Percentiles rank a stretch among this genome's conserved stretches.
These are phyloP conservation scores for Crambe crambe DNA, from an alignment of 37 sponge, comb jelly and placozoan species.

Conservation along the genomic window DNA sequence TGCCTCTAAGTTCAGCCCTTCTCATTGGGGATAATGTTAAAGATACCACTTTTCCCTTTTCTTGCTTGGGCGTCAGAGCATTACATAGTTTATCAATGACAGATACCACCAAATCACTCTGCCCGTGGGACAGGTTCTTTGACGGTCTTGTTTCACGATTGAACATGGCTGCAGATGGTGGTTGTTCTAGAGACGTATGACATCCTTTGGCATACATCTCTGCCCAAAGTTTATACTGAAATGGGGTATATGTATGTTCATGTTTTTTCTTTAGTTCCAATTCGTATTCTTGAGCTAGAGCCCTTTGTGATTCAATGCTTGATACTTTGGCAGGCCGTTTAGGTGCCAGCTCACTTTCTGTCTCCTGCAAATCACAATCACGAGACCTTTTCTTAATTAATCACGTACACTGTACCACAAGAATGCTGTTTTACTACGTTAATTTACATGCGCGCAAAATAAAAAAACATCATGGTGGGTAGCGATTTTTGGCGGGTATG, in stretches of 20 bases:
- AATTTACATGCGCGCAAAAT: too few species aligned
- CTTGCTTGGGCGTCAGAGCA: background rate
- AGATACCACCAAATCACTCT: background rate
- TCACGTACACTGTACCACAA: too few species aligned
- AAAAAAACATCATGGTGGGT: too few species aligned
- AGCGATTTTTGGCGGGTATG: too few species aligned
- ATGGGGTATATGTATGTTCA: background rate
- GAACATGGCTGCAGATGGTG: conserved; percentile 21
- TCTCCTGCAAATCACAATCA: background rate
- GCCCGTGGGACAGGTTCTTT: background rate
- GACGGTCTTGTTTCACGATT: background rate
- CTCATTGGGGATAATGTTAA: conserved; percentile 15
- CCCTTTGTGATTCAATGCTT: background rate
- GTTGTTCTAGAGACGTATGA: background rate
- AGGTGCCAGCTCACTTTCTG: background rate
- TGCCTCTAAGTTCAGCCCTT: conserved; percentile 3
- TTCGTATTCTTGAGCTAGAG: background rate
- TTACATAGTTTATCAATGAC: conserved; percentile 22
- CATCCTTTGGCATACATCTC: conserved; percentile 2
- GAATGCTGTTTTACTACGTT: too few species aligned
- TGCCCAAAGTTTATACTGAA: conserved; percentile 36
- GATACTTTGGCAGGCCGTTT: background rate
- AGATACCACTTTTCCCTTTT: background rate
- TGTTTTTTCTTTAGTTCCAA: conserved; percentile 11
- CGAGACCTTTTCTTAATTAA: conserved; percentile 4